phyloP scores from a whole-genome alignment of 37 sponge, comb jelly and placozoan species.

The Tethya wilhelma region DNA sequence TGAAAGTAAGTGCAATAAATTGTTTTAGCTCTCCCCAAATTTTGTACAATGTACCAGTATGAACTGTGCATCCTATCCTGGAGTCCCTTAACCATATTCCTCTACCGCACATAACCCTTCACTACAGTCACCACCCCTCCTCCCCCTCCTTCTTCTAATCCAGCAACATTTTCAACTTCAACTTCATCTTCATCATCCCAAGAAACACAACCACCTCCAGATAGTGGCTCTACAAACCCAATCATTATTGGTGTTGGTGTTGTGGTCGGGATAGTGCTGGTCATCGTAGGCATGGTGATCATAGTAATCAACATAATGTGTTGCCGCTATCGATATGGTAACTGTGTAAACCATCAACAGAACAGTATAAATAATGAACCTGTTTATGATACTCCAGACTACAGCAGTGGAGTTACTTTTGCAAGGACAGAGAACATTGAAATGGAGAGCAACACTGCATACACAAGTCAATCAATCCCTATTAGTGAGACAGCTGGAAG shows the following conservation, averaged over 20 bases:
- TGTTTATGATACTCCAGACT: too few relatives aligned
- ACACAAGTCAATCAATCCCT: too few relatives aligned
- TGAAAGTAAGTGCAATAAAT: too few relatives aligned
- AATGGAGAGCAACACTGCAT: too few relatives aligned
- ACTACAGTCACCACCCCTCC: background rate
- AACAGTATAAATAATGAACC: background rate
- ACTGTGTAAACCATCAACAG: background rate
- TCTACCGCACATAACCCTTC: background rate
- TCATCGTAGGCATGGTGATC: constrained; percentile 11
- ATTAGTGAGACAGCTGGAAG: constrained; percentile 24
- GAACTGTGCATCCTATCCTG: too few relatives aligned
- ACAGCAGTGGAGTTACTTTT: too few relatives aligned
- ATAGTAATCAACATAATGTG: constrained; percentile 8
- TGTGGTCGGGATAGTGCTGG: background rate
- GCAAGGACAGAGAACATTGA: too few relatives aligned
- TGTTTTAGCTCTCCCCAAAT: too few relatives aligned
- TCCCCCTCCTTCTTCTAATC: background rate
- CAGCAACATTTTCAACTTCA: background rate
- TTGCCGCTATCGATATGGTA: background rate
- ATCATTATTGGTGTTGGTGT: background rate
- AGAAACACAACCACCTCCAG: background rate
- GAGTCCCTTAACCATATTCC: too few relatives aligned
- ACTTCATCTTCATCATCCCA: background rate
- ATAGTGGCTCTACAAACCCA: background rate
- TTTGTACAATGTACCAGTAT: background rate